Conservation (phyloP, 1,140 invertebrate genomes). For the Temnothorax curvispinosus region DNA sequence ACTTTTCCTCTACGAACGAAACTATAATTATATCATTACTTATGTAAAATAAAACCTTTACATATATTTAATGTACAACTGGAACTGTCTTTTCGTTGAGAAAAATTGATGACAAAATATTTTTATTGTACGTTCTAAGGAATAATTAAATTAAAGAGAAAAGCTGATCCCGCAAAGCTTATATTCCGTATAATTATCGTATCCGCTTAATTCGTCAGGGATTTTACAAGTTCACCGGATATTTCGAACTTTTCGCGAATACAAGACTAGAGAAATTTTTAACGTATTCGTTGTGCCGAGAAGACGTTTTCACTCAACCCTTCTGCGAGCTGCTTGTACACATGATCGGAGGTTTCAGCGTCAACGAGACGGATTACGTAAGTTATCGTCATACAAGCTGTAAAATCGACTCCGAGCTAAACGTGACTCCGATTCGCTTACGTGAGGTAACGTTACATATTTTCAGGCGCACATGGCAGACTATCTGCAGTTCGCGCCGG, state of each 20-base stretch:
- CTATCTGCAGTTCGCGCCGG: slow-evolving; percentile 37
- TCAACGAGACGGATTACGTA: slow-evolving; percentile 30
- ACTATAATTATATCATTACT: not conserved
- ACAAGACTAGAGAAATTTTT: not conserved
- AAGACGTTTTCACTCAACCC: slow-evolving; percentile 6
- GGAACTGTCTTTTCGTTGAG: not conserved
- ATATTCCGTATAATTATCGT: not conserved
- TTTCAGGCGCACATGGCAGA: slow-evolving; percentile 33
- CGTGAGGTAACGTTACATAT: slow-evolving; percentile 11
- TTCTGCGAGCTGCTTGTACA: slow-evolving; percentile 14
- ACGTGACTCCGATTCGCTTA: slow-evolving; percentile 1
- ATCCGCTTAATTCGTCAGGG: not conserved
- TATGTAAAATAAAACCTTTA: not conserved
- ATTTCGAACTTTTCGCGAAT: slow-evolving; percentile 30
- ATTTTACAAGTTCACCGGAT: slow-evolving; percentile 29
- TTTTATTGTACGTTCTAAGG: not conserved
- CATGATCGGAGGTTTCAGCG: slow-evolving; percentile 45
- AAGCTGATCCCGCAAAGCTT: not conserved
- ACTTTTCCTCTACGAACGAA: not conserved
- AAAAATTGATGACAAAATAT: not conserved
- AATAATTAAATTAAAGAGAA: not conserved
- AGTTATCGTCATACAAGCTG: not conserved
- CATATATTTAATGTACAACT: not conserved
- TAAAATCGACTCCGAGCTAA: not conserved
- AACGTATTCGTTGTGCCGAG: not conserved